These are phyloP conservation scores for Aldrovandia affinis DNA, from an alignment of 2,797 vertebrate genomes.

Conservation along the genomic window DNA sequence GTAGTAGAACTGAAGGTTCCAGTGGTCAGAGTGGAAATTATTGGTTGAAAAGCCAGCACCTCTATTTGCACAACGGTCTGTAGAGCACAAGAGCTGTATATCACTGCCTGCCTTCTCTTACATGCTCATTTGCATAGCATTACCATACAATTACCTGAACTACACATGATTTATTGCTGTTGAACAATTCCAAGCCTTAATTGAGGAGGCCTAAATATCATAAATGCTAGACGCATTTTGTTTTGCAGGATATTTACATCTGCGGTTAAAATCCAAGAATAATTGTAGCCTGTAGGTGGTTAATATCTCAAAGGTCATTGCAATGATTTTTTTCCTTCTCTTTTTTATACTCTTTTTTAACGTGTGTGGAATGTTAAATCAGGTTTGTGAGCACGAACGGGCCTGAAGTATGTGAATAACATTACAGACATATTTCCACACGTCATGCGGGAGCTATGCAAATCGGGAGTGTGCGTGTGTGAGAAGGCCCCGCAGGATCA, in stretches of 20 bases:
- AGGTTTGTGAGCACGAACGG: neutral
- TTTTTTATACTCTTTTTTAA: constrained; percentile 23
- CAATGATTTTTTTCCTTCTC: constrained; percentile 36
- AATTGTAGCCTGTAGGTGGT: constrained; percentile 15
- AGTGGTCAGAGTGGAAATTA: neutral
- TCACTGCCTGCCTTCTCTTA: neutral
- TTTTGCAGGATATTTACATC: neutral
- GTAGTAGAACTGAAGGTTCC: neutral
- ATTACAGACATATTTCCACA: neutral
- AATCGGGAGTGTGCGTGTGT: neutral
- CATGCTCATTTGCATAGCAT: neutral
- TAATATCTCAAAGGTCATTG: constrained; percentile 40
- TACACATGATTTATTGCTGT: neutral
- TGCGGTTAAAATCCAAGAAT: neutral
- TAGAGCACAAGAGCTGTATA: neutral
- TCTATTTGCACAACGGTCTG: neutral
- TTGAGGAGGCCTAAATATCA: neutral
- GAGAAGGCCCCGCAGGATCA: neutral
- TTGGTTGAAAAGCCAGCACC: neutral
- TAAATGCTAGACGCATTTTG: neutral
- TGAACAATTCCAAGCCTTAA: neutral
- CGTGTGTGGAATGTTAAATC: constrained; percentile 36
- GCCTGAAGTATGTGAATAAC: neutral
- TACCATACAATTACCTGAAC: neutral
- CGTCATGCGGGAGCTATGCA: neutral